Conservation (phyloP, 2,113 vertebrate species). For the Mirounga angustirostris region DNA sequence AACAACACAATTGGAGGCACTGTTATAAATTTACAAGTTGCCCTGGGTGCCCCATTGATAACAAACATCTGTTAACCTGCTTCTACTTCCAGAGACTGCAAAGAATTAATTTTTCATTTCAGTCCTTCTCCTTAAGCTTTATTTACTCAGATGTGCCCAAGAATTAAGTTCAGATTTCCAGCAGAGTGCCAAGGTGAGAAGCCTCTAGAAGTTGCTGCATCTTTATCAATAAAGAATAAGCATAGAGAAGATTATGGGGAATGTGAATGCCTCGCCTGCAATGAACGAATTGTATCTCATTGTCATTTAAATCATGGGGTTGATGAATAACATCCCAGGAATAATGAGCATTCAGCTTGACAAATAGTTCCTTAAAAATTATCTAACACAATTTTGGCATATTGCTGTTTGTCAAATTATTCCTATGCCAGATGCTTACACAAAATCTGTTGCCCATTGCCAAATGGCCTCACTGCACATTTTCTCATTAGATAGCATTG, state of each 20-base stretch:
- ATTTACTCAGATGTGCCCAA: not conserved
- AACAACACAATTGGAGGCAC: not conserved
- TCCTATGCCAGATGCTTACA: conserved; percentile 76
- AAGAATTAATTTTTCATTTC: conserved; percentile 55
- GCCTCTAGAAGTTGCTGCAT: not conserved
- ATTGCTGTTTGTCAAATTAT: conserved; percentile 77
- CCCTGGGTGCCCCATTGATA: not conserved
- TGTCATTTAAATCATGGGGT: conserved; percentile 49
- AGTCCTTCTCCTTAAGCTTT: conserved; percentile 21
- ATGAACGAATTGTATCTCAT: conserved; percentile 19
- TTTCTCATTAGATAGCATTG: conserved; percentile 60
- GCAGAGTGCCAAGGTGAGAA: conserved; percentile 2
- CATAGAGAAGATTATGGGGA: not conserved
- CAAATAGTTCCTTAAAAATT: conserved; percentile 70
- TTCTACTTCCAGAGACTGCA: not conserved
- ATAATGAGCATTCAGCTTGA: conserved; percentile 67
- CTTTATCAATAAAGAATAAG: conserved; percentile 32
- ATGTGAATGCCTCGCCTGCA: not conserved
- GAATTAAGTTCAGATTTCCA: conserved; percentile 43
- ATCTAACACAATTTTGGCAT: conserved; percentile 69
- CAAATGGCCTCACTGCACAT: conserved; percentile 60
- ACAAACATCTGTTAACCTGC: conserved; percentile 58
- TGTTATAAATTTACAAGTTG: conserved; percentile 4
- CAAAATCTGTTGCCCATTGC: conserved; percentile 66
- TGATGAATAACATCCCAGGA: conserved; percentile 58